Base-by-base conservation (phyloP, 2,797 vertebrate genomes). In the Sebastes oblongus region DNA sequence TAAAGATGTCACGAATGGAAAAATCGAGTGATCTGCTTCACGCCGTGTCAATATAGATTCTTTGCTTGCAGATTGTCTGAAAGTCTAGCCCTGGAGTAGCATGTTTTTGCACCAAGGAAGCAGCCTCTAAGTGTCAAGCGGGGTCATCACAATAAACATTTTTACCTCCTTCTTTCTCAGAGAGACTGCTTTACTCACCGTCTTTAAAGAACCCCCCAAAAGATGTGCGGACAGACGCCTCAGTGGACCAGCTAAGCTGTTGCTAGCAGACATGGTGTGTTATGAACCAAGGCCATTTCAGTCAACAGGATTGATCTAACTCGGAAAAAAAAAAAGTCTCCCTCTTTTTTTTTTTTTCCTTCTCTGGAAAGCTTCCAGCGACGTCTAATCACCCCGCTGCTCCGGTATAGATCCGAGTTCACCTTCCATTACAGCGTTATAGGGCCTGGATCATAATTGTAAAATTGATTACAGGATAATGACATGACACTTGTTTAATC, bases 211-310 rank as follows among this genome's bases (percentile, higher is more conserved):
- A 90, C 85, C 77, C 85, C 87, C 90, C 75, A 92, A 93, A 95
- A 94, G 88, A 96, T 77, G 88, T 95, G 89, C 9, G 66, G 95
- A 96, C 84, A 91, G 89, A 88, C 81, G 77, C 88, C 80, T 93
- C 95, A 93, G 88, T 93, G 91, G 93, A 92, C 72, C 92, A 91
- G 91, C 90, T 95, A 96, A 96, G 95, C 92, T 93, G 89, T 93
- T 92, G 92, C 93, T 93, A 94, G 93, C 88, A 94, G 95, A 92
- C 88, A 91, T 86, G 90, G 72, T 89, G 85, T 93, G 88, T 93
- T 93, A 90, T 90, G 87, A 94, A 87, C 90, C 94, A 84, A 81
- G 91, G 90, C 82, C 91, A 68, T 92, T 88, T 95, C 95, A 94
- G 90, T 93, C 92, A 94, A 93, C 92, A 93, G 91, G 89, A 93